Evolutionary conservation across 1,140 invertebrate genomes (phyloP).

Genomic region (Pomacea maculata): DNA sequence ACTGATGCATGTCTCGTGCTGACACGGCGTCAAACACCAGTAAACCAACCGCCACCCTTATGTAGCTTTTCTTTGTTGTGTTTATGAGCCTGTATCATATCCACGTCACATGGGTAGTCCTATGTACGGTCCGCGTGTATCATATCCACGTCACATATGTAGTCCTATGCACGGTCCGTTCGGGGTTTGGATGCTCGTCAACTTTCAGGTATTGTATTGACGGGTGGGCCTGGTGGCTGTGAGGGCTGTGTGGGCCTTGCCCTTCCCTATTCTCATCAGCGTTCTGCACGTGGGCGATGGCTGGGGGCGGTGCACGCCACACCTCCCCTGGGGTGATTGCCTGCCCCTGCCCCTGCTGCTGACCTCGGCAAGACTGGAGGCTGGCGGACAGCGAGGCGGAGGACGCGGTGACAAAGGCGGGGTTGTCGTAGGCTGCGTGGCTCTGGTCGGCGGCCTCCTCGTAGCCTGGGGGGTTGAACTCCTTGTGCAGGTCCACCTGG

Average conservation of each 20-base stretch:
- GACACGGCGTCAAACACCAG: no score
- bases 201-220: background rate
- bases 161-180: constrained; percentile 22
- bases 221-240: no score
- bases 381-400: constrained; percentile 11
- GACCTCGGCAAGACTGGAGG: background rate
- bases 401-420: constrained; percentile 22
- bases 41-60: no score
- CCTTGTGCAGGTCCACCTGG: constrained; percentile 42
- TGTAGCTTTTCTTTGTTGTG: no score
- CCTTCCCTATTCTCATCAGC: no score
- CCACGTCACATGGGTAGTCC: no score
- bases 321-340: background rate
- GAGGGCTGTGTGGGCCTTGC: no score
- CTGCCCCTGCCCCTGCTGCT: background rate
- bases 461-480: constrained; percentile 48
- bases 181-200: constrained; percentile 17
- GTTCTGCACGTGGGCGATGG: no score
- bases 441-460: constrained; percentile 33
- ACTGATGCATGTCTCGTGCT: no score
- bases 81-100: no score
- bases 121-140: background rate
- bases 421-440: constrained; percentile 6
- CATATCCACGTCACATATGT: constrained; percentile 29
- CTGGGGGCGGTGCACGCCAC: no score